phyloP scores from a whole-genome alignment of 2,113 vertebrate species.

The Dasypus novemcinctus region DNA sequence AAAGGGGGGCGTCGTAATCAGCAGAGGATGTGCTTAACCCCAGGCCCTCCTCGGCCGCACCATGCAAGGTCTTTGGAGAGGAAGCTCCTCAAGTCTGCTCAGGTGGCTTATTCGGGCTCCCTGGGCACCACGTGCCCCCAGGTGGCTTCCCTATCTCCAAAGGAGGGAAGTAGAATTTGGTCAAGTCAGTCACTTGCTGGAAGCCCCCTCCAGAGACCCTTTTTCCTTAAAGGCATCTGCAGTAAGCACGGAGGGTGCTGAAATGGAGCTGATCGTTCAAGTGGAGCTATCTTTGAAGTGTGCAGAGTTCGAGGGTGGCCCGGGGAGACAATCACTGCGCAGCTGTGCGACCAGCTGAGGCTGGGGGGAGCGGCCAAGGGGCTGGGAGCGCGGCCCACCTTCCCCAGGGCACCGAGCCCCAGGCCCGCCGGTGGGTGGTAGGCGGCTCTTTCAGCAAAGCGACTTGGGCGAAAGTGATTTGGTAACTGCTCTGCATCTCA shows the following conservation, averaged over 20 bases:
- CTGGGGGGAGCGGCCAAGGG: neutral
- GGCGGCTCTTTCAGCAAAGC: neutral
- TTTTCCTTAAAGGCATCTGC: constrained; percentile 1
- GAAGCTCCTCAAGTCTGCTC: neutral
- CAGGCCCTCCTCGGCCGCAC: neutral
- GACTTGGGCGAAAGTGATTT: neutral
- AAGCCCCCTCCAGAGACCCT: neutral
- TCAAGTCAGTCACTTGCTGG: neutral
- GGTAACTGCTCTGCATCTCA: neutral
- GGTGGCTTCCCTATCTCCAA: neutral
- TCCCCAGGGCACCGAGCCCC: too few species aligned
- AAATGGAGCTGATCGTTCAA: constrained; percentile 1
- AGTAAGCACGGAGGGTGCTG: too few species aligned
- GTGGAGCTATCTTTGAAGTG: neutral
- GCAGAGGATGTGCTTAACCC: neutral
- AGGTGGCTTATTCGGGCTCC: neutral
- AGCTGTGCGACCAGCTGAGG: neutral
- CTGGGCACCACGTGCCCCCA: rapidly evolving
- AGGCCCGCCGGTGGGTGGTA: too few species aligned
- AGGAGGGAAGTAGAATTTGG: neutral
- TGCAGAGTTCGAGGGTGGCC: neutral
- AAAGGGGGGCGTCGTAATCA: neutral
- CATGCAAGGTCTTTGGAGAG: neutral
- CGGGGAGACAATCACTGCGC: neutral
- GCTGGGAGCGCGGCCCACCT: neutral